Evolutionary conservation across 2,797 vertebrate genomes (phyloP).

Genomic region (Poecilia picta): DNA sequence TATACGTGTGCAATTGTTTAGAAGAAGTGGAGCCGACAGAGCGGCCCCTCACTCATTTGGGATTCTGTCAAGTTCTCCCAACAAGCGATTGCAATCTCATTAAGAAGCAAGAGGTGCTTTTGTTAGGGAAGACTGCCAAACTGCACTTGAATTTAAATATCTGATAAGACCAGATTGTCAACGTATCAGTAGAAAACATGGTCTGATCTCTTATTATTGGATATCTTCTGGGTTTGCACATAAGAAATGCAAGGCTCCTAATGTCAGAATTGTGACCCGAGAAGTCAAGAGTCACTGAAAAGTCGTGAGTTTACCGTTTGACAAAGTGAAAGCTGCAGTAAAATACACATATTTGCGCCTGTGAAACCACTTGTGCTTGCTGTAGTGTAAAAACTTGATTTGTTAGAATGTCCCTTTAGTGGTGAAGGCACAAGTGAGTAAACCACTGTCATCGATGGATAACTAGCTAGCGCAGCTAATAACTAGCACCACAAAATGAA

Average conservation of each 20-base stretch:
- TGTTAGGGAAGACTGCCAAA: neutral
- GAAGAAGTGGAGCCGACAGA: neutral
- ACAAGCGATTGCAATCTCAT: slow-evolving; percentile 30
- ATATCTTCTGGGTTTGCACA: neutral
- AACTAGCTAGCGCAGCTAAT: too few species aligned
- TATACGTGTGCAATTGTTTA: slow-evolving; percentile 33
- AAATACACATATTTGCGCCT: neutral
- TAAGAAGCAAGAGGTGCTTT: slow-evolving; percentile 28
- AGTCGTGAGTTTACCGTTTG: neutral
- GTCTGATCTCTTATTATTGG: neutral
- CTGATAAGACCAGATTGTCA: neutral
- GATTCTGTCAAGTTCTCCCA: slow-evolving; percentile 27
- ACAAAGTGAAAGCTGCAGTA: neutral
- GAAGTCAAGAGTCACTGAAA: neutral
- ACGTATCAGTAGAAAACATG: neutral
- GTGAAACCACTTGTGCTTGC: neutral
- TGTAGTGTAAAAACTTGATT: neutral
- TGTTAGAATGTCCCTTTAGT: neutral
- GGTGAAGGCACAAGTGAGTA: neutral
- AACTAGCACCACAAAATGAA: neutral
- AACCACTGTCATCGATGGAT: neutral
- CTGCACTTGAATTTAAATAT: neutral
- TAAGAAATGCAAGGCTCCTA: neutral
- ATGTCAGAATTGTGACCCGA: neutral
- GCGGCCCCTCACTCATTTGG: slow-evolving; percentile 12